Evolutionary conservation across 2,113 vertebrate species (phyloP).

Genomic region (Zosterops borbonicus): DNA sequence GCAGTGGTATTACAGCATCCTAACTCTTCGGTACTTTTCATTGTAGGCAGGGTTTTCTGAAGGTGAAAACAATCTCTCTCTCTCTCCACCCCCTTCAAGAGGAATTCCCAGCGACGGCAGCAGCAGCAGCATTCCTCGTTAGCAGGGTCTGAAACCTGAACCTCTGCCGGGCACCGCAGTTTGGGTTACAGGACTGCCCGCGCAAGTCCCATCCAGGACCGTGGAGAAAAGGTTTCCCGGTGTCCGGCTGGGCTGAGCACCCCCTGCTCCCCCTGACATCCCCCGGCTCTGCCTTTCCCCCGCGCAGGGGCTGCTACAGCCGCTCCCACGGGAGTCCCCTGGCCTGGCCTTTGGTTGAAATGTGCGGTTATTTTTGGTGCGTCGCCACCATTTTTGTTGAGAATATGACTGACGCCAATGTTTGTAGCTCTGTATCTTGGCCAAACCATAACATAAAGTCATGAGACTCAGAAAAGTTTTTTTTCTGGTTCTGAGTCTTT

Average conservation of each 20-base stretch:
- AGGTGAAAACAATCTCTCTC: neutral
- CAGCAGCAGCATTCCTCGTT: constrained; percentile 1
- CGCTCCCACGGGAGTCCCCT: fast-evolving
- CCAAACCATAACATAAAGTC: neutral
- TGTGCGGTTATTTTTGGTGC: neutral
- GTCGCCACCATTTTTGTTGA: neutral
- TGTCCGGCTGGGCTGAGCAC: fast-evolving
- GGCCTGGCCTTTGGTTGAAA: neutral
- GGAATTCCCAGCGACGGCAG: neutral
- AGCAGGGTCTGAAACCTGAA: constrained; percentile 15
- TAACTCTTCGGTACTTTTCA: neutral
- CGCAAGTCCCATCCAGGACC: neutral
- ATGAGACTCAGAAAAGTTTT: neutral
- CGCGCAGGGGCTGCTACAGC: fast-evolving
- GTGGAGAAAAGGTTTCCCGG: neutral
- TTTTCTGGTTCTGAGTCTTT: neutral
- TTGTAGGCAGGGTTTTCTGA: neutral
- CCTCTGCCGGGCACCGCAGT: neutral
- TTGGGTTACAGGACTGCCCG: neutral
- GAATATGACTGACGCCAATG: neutral
- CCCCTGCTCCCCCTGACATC: neutral
- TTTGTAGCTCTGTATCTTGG: neutral
- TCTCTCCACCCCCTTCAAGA: neutral
- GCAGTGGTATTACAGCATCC: neutral
- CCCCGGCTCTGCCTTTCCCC: neutral